phyloP scores from a whole-genome alignment of 2,888 invertebrate genomes.

The Sipha maydis region DNA sequence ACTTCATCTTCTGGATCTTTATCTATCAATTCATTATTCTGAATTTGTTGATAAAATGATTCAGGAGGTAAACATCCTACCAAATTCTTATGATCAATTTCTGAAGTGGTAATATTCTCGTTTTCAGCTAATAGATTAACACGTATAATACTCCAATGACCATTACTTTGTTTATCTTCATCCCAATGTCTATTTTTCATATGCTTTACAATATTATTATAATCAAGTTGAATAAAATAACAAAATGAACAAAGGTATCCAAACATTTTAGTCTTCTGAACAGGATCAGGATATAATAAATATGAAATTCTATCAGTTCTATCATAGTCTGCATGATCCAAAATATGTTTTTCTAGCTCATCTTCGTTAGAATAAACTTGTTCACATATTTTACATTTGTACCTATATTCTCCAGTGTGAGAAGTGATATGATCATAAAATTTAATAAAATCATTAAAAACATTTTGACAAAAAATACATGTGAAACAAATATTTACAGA shows the following conservation, averaged over 20 bases:
- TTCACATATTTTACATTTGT: constrained; percentile 74
- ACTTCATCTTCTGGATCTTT: background rate
- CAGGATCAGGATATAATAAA: background rate
- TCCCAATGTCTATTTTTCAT: constrained; percentile 17
- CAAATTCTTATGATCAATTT: constrained; percentile 4
- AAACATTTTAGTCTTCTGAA: background rate
- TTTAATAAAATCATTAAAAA: constrained; percentile 55
- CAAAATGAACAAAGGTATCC: constrained; percentile 59
- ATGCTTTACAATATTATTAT: constrained; percentile 41
- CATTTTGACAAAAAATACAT: constrained; percentile 63
- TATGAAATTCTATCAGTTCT: constrained; percentile 9
- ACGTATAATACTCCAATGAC: constrained; percentile 43
- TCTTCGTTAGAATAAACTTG: background rate
- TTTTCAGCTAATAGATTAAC: constrained; percentile 17
- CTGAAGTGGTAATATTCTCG: background rate
- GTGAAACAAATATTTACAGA: constrained; percentile 1
- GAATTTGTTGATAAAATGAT: background rate
- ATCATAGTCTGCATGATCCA: constrained; percentile 26
- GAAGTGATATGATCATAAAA: constrained; percentile 80
- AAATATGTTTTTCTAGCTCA: constrained; percentile 37
- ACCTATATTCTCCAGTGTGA: constrained; percentile 83
- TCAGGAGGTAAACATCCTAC: constrained; percentile 47
- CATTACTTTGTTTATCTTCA: constrained; percentile 55
- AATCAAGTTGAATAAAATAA: constrained; percentile 49
- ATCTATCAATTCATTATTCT: background rate